These are phyloP conservation scores for Schizopygopsis pylzovi DNA, from an alignment of 2,797 vertebrate species.

Conservation along the genomic window DNA sequence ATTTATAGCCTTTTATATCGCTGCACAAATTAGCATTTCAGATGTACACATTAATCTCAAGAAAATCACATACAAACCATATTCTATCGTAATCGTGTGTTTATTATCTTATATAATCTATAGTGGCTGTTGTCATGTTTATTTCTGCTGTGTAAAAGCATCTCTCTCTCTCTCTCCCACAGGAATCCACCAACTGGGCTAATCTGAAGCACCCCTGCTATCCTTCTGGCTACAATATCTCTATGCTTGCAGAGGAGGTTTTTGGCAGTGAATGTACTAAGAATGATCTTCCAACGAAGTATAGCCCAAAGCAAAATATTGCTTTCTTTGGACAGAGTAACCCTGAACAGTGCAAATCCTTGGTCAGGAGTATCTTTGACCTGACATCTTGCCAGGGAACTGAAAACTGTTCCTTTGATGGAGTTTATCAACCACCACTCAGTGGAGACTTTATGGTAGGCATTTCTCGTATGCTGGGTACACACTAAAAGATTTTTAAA, in stretches of 20 bases:
- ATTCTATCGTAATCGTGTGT: too few species aligned
- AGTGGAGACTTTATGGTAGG: constrained; percentile 89
- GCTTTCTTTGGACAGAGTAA: constrained; percentile 79
- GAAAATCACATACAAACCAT: too few species aligned
- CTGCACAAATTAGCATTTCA: too few species aligned
- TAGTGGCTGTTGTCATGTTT: too few species aligned
- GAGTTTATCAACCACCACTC: constrained; percentile 85
- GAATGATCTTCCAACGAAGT: constrained; percentile 68
- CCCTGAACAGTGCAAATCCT: constrained; percentile 75
- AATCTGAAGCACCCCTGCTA: constrained; percentile 86
- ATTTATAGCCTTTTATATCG: too few species aligned
- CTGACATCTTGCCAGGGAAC: constrained; percentile 76
- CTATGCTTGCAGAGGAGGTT: constrained; percentile 70
- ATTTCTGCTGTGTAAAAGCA: too few species aligned
- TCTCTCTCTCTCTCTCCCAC: not conserved
- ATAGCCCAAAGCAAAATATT: constrained; percentile 68
- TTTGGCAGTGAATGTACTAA: constrained; percentile 85
- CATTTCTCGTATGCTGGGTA: not conserved
- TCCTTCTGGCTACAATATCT: constrained; percentile 74
- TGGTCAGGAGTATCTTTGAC: constrained; percentile 85
- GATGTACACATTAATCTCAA: too few species aligned
- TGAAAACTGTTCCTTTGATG: constrained; percentile 82
- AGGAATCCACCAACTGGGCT: constrained; percentile 71
- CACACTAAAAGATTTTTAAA: too few species aligned
- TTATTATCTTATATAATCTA: too few species aligned